phyloP scores from a whole-genome alignment of 2,797 vertebrate species.

The Nothura maculosa region DNA sequence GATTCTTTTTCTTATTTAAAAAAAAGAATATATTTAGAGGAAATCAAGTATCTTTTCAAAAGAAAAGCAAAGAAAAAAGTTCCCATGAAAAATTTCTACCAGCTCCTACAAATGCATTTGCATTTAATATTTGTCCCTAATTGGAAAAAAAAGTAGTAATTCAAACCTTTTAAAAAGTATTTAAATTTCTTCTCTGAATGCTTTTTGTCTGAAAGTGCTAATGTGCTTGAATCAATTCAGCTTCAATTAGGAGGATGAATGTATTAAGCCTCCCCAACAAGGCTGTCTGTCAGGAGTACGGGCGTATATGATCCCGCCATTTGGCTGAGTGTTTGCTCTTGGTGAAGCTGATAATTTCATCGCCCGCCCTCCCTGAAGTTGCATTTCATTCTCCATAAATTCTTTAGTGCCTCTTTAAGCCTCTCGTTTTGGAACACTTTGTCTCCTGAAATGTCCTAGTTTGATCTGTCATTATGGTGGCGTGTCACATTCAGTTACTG shows the following conservation, averaged over 20 bases:
- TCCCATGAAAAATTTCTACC: background rate
- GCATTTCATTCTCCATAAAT: slow-evolving; percentile 40
- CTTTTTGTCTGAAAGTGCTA: background rate
- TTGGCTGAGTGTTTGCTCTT: slow-evolving; percentile 11
- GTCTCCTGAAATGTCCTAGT: slow-evolving; percentile 35
- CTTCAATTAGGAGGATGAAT: background rate
- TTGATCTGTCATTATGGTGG: slow-evolving; percentile 11
- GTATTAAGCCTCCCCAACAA: background rate
- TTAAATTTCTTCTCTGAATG: background rate
- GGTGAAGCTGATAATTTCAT: slow-evolving; percentile 48
- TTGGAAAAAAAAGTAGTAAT: background rate
- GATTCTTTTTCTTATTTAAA: background rate
- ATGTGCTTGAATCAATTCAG: slow-evolving; percentile 1
- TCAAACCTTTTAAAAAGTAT: background rate
- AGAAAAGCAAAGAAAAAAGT: background rate
- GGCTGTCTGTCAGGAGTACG: background rate
- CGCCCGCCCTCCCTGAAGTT: background rate
- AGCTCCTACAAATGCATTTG: background rate
- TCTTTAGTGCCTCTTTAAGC: slow-evolving; percentile 53
- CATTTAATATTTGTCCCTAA: background rate
- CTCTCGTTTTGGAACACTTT: background rate
- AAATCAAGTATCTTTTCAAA: background rate
- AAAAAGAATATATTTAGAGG: background rate
- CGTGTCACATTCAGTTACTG: slow-evolving; percentile 57
- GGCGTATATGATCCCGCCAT: background rate